phyloP scores from a whole-genome alignment of 1,140 invertebrate genomes.

The Ceratina japonica region DNA sequence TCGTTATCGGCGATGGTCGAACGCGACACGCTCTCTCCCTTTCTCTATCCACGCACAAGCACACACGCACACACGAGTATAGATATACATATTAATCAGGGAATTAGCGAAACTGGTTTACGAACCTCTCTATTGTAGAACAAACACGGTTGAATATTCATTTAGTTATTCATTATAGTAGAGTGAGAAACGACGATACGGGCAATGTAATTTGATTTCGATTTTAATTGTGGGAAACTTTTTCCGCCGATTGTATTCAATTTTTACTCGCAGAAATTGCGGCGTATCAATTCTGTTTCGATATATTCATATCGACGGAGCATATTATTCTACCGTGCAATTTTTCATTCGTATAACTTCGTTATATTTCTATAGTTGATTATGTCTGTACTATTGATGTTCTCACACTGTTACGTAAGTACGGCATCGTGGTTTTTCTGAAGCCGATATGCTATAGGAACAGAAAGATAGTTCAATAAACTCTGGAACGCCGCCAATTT shows the following conservation, averaged over 20 bases:
- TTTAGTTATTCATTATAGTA: neutral
- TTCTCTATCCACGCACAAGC: conserved; percentile 7
- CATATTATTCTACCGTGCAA: no score
- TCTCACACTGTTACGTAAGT: neutral
- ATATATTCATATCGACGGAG: no score
- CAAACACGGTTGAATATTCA: neutral
- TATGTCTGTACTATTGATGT: neutral
- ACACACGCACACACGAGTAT: neutral
- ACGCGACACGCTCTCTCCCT: conserved; percentile 2
- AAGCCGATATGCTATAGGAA: neutral
- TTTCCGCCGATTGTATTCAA: neutral
- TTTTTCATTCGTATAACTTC: no score
- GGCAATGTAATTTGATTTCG: neutral
- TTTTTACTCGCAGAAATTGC: no score
- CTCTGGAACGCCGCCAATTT: neutral
- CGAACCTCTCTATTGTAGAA: neutral
- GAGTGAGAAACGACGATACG: neutral
- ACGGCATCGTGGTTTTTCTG: neutral
- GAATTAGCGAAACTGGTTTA: conserved; percentile 30
- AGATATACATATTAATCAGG: conserved; percentile 16
- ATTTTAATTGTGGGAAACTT: neutral
- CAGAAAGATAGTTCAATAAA: neutral
- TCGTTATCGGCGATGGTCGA: conserved; percentile 41
- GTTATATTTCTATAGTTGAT: no score
- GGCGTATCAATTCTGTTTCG: no score